Base-by-base conservation (phyloP, 2,113 vertebrate genomes). In the Hymenochirus boettgeri region DNA sequence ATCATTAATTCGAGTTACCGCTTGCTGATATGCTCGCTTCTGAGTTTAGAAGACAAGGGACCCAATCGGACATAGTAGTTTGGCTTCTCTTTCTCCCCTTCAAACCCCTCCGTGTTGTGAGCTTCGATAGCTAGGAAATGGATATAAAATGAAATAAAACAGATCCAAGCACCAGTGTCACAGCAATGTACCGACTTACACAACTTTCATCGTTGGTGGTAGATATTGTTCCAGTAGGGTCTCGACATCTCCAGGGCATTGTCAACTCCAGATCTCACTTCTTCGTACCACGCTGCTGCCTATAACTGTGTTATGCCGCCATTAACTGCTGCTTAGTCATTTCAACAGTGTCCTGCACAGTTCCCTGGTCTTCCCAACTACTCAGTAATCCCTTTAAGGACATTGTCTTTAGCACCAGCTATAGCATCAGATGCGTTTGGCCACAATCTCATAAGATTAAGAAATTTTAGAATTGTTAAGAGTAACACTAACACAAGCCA, bases 261-360 rank as follows among this genome's bases (percentile, higher is more conserved):
- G 55, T 91, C 85, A 57, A 93, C 73, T 17, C 86, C 75, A 8
- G 52, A 77, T 71, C 71, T 82, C 62, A 90, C 63, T 15, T 86
- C 65, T 74, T 1, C 74, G 74, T 54, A 86, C 54, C 48, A 89
- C 77, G 31, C 72, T 77, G 65, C 85, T 81, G 18, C 81, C 76
- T 7, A 95, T 75, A 50, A 97, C 86, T 0, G 88, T 89, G 75
- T 84, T 86, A 98, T 86, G 15, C 82, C 76, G 50, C 78, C 91
- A 29, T 46, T 81, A 4, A 97, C 91, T 15, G 83, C 82, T 0
- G 87, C 84, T 60, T 90, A 23, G 93, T 96, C 70, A 81, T 89
- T 74, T 91, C 86, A 76, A 97, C 69, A 0, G 93, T 76, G 7
- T 77, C 91, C 47, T 89, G 88, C 74, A 98, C 75, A 0, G 84